Evolutionary conservation across 1,140 invertebrate species (phyloP), one percentile per base, ranked within the genome.

Genomic region (Cheumatopsyche charites): DNA sequence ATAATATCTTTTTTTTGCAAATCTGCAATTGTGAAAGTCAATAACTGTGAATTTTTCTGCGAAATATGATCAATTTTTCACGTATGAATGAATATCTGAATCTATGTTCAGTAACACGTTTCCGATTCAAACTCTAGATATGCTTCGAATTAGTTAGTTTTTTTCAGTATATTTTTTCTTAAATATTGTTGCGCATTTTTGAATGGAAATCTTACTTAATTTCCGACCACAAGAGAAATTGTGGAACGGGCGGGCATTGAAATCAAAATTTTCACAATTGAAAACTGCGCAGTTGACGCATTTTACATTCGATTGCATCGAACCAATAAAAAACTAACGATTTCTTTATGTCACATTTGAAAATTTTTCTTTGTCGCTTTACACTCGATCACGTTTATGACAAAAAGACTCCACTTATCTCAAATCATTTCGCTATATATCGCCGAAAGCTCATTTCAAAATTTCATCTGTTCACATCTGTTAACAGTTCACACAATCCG

Each of bases 171-270:
- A 36, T 36, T 36, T 36, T 36, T 36, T 36, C 29, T 9, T 3
- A 4, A 4, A 4, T 3, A 9, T 36, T 9, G 29, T 36, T 36
- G 29, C 29, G 29, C 29, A 36, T 36, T 36, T 36, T 9, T 12
- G 23, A 58, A 58, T 23, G 55, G n/a, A 52, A 52, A 15, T 52
- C 47, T 58, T 58, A 58, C 55, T 58, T 26, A 58, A 58, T 58
- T 58, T 58, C 9, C 29, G 19, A 26, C 23, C 55, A 26, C 55
- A 58, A 58, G 55, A 58, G 55, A 58, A 58, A 58, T 58, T 58
- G 17, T 21, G 11, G 21, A 25, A 58, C 55, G 55, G 12, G 29
- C 29, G 29, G 12, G 23, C 21, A 58, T 58, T 58, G 23, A 21
- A 25, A 58, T 26, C 19, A 58, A 3, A 58, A 23, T 58, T 58